Percentiles rank a stretch among this genome's conserved stretches.
Evolutionary conservation across 2,797 vertebrate genomes (phyloP).

Genomic region (Danionella dracula): DNA sequence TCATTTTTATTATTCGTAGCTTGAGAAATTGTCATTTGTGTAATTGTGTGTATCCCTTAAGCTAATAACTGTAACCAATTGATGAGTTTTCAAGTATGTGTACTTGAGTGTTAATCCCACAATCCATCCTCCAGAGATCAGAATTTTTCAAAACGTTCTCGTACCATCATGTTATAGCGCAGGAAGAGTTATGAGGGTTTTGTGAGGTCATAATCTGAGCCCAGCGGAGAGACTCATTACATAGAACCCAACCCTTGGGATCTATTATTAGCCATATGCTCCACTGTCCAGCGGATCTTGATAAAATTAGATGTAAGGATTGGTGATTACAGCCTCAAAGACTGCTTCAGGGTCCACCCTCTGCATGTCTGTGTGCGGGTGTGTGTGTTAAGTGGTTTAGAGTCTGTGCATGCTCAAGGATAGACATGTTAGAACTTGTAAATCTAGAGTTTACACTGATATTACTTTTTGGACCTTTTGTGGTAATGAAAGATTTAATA

Average conservation of each 20-base stretch:
- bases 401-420: background rate
- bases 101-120: background rate
- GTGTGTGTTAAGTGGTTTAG: too few relatives aligned
- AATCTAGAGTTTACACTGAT: too few relatives aligned
- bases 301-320: slow-evolving; percentile 8
- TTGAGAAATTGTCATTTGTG: too few relatives aligned
- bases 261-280: slow-evolving; percentile 34
- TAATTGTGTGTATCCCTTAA: too few relatives aligned
- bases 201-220: background rate
- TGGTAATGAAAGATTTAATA: too few relatives aligned
- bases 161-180: background rate
- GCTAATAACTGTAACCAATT: too few relatives aligned
- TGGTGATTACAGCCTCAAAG: slow-evolving; percentile 10
- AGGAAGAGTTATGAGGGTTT: background rate
- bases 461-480: too few relatives aligned
- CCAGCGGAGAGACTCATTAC: slow-evolving; percentile 18
- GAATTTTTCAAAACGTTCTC: background rate
- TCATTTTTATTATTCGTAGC: too few relatives aligned
- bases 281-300: slow-evolving; percentile 27
- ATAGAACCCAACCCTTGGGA: slow-evolving; percentile 12
- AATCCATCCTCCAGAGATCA: too few relatives aligned
- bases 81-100: too few relatives aligned
- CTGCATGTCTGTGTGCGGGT: background rate
- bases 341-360: background rate
- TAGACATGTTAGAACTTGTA: background rate